Evolutionary conservation across 2,888 invertebrate genomes (phyloP), one percentile per base, ranked within the genome.

Genomic region (Oxyteleia sp.): DNA sequence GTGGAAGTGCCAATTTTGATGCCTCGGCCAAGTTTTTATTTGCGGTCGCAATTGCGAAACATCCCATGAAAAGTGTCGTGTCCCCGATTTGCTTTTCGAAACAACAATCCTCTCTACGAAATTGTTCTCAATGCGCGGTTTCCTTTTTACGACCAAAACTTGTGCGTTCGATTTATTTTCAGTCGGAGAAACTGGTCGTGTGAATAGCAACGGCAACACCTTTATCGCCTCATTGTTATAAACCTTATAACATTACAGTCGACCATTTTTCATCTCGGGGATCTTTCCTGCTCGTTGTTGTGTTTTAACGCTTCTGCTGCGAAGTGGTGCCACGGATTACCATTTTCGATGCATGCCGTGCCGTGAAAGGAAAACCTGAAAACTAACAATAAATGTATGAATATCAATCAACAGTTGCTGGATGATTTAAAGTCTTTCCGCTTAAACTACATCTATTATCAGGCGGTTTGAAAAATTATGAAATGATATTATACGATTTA

Each of bases 81-180:
- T 32, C 57, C 75, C 57, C 66, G 59, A 76, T 76, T 76, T 68
- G 41, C 68, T 68, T 76, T 59, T 68, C 59, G 59, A 66, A 76
- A 68, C 32, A 75, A 75, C 57, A 64, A 66, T 75, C 66, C 49
- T 55, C 10, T 38, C 49, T 51, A 79, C 55, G 64, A 71, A 71
- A 79, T 47, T 79, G 63, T 61, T 79, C 79, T 49, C 71, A 57
- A 47, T 71, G 41, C 55, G 57, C 79, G 43, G 79, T 79, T 79
- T 71, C 71, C 68, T 79, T 79, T 79, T 79, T 79, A 79, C 79
- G 79, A 78, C 63, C 23, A n/a, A 45, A 68, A 68, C 61, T 53
- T 51, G 66, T 43, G 68, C 76, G 59, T 78, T 68, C 68, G 61
- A 78, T 78, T 78, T 76, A 66, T 76, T 68, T 68, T 51, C 68